Conservation (phyloP, 1,140 invertebrate genomes). For the Wiebesia pumilae region DNA sequence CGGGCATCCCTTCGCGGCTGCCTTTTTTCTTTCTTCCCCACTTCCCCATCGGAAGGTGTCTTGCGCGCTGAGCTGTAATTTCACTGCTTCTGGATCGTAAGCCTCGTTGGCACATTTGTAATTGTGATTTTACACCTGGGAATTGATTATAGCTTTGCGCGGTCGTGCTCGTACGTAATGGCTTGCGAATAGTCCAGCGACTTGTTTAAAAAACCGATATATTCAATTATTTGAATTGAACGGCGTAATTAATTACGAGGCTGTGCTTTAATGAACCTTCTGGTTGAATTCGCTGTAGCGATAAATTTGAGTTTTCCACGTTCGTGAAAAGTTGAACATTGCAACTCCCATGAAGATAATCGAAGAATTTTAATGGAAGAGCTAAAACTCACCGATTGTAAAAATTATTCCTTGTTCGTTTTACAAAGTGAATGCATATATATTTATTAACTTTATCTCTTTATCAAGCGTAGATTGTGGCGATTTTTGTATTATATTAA, state of each 20-base stretch:
- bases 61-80: conserved; percentile 18
- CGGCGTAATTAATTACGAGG: not conserved
- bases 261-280: not conserved
- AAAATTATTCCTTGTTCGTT: not conserved
- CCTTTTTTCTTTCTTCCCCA: not conserved
- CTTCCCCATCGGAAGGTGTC: not conserved
- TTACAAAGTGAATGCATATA: not conserved
- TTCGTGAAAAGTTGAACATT: conserved; percentile 10
- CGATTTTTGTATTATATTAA: conserved; percentile 12
- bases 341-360: conserved; percentile 8
- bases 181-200: not conserved
- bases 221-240: conserved; percentile 49
- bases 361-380: conserved; percentile 33
- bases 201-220: not conserved
- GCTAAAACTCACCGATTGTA: not conserved
- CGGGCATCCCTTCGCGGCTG: conserved; percentile 4
- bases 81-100: conserved; percentile 6
- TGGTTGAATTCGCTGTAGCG: not conserved
- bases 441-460: not conserved
- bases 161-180: not conserved
- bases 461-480: not conserved
- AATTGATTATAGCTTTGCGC: conserved; percentile 32
- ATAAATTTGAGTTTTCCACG: conserved; percentile 23
- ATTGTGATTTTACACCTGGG: not conserved
- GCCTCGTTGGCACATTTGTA: conserved; percentile 19